phyloP scores from a whole-genome alignment of 2,888 invertebrate species.

The Tuta absoluta region DNA sequence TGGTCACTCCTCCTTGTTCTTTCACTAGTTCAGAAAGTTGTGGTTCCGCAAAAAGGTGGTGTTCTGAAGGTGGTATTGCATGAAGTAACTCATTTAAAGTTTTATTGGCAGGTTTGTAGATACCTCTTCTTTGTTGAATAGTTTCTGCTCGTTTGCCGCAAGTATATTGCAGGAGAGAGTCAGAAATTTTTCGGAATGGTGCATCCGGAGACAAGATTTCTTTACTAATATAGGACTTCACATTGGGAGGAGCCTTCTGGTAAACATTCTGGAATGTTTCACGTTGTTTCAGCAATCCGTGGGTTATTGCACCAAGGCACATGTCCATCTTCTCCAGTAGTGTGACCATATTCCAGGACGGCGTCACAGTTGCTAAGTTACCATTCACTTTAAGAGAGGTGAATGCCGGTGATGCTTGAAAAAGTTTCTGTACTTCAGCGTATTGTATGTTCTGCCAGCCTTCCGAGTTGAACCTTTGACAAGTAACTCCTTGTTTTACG shows the following conservation, averaged over 20 bases:
- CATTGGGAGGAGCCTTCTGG: no score
- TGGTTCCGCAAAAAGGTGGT: slow-evolving; percentile 34
- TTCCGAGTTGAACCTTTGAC: neutral
- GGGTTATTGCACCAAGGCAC: neutral
- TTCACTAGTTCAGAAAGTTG: slow-evolving; percentile 33
- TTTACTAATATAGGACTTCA: no score
- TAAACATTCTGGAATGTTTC: no score
- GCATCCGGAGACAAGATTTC: no score
- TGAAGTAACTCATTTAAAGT: slow-evolving; percentile 31
- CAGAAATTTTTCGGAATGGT: no score
- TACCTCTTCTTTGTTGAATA: no score
- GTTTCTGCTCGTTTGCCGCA: no score
- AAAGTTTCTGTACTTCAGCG: neutral
- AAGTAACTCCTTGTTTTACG: slow-evolving; percentile 21
- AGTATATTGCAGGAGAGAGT: no score
- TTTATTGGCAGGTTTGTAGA: slow-evolving; percentile 31
- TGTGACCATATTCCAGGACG: neutral
- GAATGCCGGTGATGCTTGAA: neutral
- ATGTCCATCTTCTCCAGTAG: slow-evolving; percentile 5
- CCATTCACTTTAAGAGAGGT: neutral
- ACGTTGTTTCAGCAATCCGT: neutral
- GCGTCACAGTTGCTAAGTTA: neutral
- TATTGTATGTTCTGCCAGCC: neutral
- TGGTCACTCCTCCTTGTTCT: neutral
- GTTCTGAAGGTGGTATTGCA: slow-evolving; percentile 33